phyloP scores from a whole-genome alignment of 1,140 invertebrate species.

The Galleria mellonella region DNA sequence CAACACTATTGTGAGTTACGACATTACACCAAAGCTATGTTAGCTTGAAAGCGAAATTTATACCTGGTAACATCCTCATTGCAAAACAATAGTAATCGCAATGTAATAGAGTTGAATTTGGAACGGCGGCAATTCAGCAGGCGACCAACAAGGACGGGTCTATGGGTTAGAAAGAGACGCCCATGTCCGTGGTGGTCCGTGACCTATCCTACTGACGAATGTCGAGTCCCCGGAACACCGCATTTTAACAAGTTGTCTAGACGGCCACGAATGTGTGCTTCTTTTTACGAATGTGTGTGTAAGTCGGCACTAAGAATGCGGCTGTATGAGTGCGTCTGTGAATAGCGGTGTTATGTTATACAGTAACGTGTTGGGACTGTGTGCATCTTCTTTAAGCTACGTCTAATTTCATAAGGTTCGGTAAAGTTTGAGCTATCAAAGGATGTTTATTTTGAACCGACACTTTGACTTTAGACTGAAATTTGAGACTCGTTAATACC shows the following conservation, averaged over 20 bases:
- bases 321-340: constrained; percentile 27
- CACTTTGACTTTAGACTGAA: no score
- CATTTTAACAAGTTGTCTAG: constrained; percentile 69
- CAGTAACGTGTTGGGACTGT: constrained; percentile 10
- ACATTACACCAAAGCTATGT: constrained; percentile 18
- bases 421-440: no score
- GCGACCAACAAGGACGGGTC: constrained; percentile 23
- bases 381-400: constrained; percentile 11
- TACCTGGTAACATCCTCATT: constrained; percentile 31
- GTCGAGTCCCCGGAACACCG: constrained; percentile 67
- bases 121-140: constrained; percentile 3
- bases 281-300: constrained; percentile 15
- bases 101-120: constrained; percentile 25
- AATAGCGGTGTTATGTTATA: constrained; percentile 17
- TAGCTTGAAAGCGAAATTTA: constrained; percentile 69
- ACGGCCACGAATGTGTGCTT: constrained; percentile 46
- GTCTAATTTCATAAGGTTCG: no score
- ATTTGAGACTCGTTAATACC: no score
- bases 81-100: constrained; percentile 21
- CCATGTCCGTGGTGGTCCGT: constrained; percentile 49
- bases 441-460: no score
- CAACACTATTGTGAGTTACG: constrained; percentile 9
- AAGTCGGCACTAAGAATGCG: constrained; percentile 8
- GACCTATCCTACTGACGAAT: constrained; percentile 73
- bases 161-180: constrained; percentile 34